phyloP scores from a whole-genome alignment of 1,140 invertebrate species.

The Theocolax elegans region DNA sequence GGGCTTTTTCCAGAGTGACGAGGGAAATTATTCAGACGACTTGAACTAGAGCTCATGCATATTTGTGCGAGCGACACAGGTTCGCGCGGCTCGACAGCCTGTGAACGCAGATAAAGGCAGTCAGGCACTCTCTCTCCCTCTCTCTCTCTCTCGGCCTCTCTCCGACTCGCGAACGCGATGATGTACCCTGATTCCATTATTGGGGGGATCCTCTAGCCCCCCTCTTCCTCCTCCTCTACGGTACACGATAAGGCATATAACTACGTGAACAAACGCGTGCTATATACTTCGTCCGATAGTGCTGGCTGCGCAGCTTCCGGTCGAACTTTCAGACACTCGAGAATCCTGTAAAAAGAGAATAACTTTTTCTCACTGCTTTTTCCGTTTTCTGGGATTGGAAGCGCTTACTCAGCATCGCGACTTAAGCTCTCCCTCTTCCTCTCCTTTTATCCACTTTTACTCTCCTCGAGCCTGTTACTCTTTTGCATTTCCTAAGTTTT shows the following conservation, averaged over 20 bases:
- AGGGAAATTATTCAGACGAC: conserved; percentile 29
- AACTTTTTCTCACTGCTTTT: neutral
- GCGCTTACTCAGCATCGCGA: neutral
- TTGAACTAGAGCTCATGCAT: conserved; percentile 18
- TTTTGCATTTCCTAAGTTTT: too few species aligned
- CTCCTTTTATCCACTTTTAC: too few species aligned
- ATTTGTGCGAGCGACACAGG: neutral
- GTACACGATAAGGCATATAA: conserved; percentile 45
- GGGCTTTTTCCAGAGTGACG: conserved; percentile 1
- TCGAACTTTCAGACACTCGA: neutral
- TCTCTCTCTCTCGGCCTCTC: conserved; percentile 1
- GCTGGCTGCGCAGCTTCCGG: conserved; percentile 16
- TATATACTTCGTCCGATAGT: conserved; percentile 2
- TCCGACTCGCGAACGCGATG: conserved; percentile 27
- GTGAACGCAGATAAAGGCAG: conserved; percentile 44
- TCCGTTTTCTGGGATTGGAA: too few species aligned
- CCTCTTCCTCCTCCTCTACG: too few species aligned
- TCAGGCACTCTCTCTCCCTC: conserved; percentile 1
- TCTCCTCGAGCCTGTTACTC: too few species aligned
- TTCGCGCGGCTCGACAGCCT: conserved; percentile 34
- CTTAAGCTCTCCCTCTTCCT: too few species aligned
- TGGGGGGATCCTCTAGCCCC: too few species aligned
- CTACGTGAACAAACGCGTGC: conserved; percentile 26
- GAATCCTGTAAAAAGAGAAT: conserved; percentile 8
- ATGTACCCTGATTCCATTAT: conserved; percentile 43